phyloP scores from a whole-genome alignment of 2,113 vertebrate species.

The Calyptommatus sinebrachiatus region DNA sequence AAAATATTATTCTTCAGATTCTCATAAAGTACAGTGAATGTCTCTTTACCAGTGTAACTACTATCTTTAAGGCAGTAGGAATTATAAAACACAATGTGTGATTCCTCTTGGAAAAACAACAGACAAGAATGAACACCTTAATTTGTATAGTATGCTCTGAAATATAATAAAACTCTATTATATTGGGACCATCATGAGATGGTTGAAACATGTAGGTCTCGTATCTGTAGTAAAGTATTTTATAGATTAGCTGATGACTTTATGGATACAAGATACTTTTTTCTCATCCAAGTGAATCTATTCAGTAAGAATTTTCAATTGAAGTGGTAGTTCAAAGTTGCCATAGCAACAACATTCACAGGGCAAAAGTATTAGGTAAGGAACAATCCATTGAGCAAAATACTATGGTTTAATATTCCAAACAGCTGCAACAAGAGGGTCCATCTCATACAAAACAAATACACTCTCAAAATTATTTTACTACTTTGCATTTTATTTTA shows the following conservation, averaged over 20 bases:
- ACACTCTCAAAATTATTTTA: not conserved
- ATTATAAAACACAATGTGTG: too few species aligned
- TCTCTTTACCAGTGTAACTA: too few species aligned
- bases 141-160: not conserved
- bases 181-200: not conserved
- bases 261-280: not conserved
- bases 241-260: not conserved
- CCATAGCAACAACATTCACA: constrained; percentile 2
- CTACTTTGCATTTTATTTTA: not conserved
- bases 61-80: too few species aligned
- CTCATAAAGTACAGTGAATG: too few species aligned
- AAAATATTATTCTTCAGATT: too few species aligned
- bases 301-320: not conserved
- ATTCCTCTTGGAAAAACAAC: too few species aligned
- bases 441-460: too few species aligned
- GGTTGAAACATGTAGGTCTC: not conserved
- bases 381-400: not conserved
- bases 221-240: not conserved
- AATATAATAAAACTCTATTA: not conserved
- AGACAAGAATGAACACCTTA: not conserved
- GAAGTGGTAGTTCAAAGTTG: not conserved
- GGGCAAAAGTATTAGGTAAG: constrained; percentile 5
- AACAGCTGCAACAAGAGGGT: not conserved
- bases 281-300: not conserved
- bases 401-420: not conserved